Base-by-base conservation (phyloP, 2,888 invertebrate species). In the Oscheius sp. region DNA sequence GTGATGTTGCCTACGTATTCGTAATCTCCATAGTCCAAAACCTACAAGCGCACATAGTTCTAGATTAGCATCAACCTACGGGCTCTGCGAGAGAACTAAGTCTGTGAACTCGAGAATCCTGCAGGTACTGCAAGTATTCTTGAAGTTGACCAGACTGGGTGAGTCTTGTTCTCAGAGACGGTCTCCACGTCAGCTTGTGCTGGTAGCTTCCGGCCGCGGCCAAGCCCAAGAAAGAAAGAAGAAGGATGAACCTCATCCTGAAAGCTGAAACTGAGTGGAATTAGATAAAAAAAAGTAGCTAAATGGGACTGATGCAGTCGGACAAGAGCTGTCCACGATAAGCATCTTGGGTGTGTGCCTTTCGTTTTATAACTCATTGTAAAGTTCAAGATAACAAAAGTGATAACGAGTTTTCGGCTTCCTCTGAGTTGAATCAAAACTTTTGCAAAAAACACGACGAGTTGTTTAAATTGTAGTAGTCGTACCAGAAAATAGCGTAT, bases 201-300 rank as follows among this genome's bases (percentile, higher is more conserved):
- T 85, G 79, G 77, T 77, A 78, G 66, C 83, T 81, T 53, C 74
- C 82, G 37, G 84, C 79, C 71, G 78, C 63, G 11, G 82, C 76
- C 53, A 85, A 74, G 73, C 83, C 85, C 73, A 85, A 35, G 13
- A 84, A 70, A 74, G 79, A 79, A 29, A 81, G 51, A 33, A 82
- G 75, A 21, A 78, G 60, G 55, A 75, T 11, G 70, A 65, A 51
- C 70, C 53, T 74, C 80, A 81, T 78, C 57, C 74, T 74, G 57
- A 57, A 73, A 66, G 60, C 3, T 7, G 2, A 10, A 33, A 13
- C 2, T 33, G 32, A 29, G 33, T 32, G 3, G 29, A 33, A 5
- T 33, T 58, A 42, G 47, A 62, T 42, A 4, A 62, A 11, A 21
- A 21, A 33, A 37, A 62, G 13, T 42, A 29, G n/a, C 29, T 21